A percentile compares a stretch with the other conserved stretches of the same genome.
Evolutionary conservation across 2,797 vertebrate genomes (phyloP).

Genomic region (Trachops cirrhosus): DNA sequence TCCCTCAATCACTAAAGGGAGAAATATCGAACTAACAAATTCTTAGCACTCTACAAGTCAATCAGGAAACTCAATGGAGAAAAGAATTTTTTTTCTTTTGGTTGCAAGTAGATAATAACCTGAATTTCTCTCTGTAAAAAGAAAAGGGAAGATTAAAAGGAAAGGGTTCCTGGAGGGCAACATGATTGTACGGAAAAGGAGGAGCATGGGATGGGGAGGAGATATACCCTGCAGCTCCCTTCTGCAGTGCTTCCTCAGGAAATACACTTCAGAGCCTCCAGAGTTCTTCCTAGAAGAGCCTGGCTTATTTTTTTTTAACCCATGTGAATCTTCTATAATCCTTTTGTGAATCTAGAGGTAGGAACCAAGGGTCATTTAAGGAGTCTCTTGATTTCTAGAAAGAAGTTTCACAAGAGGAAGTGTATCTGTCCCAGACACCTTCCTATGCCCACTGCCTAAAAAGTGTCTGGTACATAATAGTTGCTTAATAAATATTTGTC

Average conservation of each 20-base stretch:
- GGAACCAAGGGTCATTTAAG: background rate
- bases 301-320: background rate
- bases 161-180: background rate
- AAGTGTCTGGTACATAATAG: background rate
- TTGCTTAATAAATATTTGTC: background rate
- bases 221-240: rapidly evolving
- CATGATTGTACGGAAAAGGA: background rate
- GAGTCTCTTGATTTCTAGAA: background rate
- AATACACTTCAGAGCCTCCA: background rate
- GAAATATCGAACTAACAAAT: background rate
- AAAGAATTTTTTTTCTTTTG: background rate
- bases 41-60: slow-evolving; percentile 47
- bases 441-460: background rate
- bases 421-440: background rate
- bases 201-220: rapidly evolving
- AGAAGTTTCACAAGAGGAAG: background rate
- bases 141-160: background rate
- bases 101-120: slow-evolving; percentile 28
- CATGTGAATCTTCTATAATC: background rate
- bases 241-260: background rate
- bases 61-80: slow-evolving; percentile 26
- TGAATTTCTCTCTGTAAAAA: background rate
- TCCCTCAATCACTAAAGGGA: slow-evolving; percentile 30
- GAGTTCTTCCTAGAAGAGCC: background rate
- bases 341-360: background rate